phyloP scores from a whole-genome alignment of 2,113 vertebrate genomes.

The Calyptommatus sinebrachiatus region DNA sequence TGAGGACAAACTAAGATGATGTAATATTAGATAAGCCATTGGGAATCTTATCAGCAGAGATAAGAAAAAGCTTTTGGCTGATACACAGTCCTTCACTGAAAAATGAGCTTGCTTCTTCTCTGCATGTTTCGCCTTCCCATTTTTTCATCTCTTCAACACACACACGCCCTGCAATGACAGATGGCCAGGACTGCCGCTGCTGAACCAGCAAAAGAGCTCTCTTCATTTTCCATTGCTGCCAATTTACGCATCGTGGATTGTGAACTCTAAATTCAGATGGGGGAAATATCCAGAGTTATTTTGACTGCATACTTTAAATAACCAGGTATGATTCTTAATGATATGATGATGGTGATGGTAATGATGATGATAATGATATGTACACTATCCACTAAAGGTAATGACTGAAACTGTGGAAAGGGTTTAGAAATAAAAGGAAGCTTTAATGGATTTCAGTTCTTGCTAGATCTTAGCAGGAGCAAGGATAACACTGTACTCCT shows the following conservation, averaged over 20 bases:
- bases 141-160: background rate
- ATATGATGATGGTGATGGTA: background rate
- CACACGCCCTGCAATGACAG: background rate
- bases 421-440: too few species aligned
- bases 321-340: background rate
- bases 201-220: slow-evolving; percentile 9
- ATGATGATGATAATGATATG: background rate
- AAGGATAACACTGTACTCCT: too few species aligned
- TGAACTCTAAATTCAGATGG: background rate
- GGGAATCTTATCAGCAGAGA: background rate
- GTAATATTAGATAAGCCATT: background rate
- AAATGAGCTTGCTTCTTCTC: background rate
- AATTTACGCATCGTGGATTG: background rate
- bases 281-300: background rate
- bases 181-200: slow-evolving; percentile 7
- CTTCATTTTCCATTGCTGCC: background rate
- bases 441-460: too few species aligned
- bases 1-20: background rate
- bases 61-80: background rate
- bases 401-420: too few species aligned
- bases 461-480: too few species aligned
- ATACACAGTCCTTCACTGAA: background rate
- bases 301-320: background rate
- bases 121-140: background rate
- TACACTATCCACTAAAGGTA: background rate